Base-by-base conservation (phyloP, 2,113 vertebrate genomes). In the Parus major region DNA sequence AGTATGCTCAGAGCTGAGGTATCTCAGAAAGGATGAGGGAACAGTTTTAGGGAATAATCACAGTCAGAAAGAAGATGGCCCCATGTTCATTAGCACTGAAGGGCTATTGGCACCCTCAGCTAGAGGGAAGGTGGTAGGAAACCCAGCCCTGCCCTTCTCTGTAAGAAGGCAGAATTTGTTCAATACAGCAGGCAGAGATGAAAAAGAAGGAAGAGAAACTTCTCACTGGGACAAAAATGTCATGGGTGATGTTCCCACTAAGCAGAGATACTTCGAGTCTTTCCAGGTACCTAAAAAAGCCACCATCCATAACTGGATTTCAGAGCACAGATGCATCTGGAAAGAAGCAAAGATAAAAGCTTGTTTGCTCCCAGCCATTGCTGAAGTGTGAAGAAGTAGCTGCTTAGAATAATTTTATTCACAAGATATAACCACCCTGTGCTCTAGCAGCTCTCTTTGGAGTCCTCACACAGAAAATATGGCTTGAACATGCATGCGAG, bases 341-440 rank as follows among this genome's bases (percentile, higher is more conserved):
- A 98, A 97, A 92, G 98, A 98, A 95, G 97, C 98, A 22, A 98
- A 97, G 28, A 70, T 97, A 27, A 96, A 96, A 70, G 98, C 98
- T 83, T 98, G 98, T 90, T 93, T 98, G 96, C 98, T 98, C 72
- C 98, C 98, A 9, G 97, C 98, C 85, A 98, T 99, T 52, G 97
- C 98, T 71, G 98, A 99, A 96, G 97, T 98, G 63, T 98, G 98
- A 95, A 88, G 87, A 76, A 68, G 68, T 31, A 70, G 68, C 44
- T 80, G 55, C 60, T 80, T 23, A 42, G 60, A 71, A 52, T 61
- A 60, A 36, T 59, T 70, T 72, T 80, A 47, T 75, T 92, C 70
- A 71, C 59, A 56, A 86, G 89, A 91, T 69, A 50, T 7, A 83
- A 63, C 31, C 46, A 75, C 83, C 60, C 79, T n/a, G 66, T 68